Conservation (phyloP, 2,888 invertebrate species). For the Antheraea yamamai region DNA sequence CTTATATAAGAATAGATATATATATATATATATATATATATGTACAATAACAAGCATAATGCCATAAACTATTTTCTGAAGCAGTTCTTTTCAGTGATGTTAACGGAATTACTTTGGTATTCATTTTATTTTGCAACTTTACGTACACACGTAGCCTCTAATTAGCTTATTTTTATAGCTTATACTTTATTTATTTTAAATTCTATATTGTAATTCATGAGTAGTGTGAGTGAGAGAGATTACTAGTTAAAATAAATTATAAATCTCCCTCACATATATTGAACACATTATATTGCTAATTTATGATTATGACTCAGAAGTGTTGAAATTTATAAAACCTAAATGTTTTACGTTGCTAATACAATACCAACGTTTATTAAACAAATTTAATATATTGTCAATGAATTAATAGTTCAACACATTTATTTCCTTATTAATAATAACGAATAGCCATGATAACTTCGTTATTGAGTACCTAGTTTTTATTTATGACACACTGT, state of each 20-base stretch:
- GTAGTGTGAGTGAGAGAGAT: no score
- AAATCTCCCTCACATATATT: neutral
- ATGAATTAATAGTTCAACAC: neutral
- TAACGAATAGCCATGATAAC: neutral
- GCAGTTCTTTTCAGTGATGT: no score
- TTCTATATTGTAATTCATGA: no score
- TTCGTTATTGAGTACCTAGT: neutral
- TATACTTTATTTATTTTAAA: no score
- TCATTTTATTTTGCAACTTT: no score
- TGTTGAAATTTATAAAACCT: neutral
- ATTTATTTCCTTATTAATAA: neutral
- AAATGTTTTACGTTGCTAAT: neutral
- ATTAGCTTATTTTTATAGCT: no score
- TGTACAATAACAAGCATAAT: no score
- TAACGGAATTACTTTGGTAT: no score
- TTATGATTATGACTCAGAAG: neutral
- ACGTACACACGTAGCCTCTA: no score
- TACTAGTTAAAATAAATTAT: no score
- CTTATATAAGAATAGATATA: neutral
- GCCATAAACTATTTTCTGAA: neutral
- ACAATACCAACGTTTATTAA: neutral
- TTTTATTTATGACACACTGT: neutral
- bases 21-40: no score
- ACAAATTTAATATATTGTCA: neutral
- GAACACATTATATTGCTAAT: neutral